A percentile compares a stretch with the other conserved stretches of the same genome.
Conservation (phyloP, 2,888 invertebrate genomes). For the Pachliopta kotzebuea region DNA sequence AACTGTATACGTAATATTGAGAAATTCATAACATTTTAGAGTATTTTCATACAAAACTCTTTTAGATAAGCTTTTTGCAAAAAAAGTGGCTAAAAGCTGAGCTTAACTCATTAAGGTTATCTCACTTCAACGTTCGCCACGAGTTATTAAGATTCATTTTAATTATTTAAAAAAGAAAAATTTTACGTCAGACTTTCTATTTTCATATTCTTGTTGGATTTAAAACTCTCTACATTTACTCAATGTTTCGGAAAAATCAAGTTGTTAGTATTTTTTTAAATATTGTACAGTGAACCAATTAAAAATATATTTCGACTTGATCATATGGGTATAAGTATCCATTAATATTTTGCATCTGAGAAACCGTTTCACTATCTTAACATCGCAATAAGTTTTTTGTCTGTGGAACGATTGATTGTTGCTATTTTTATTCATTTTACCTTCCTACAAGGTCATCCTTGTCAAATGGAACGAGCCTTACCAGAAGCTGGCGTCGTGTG, state of each 20-base stretch:
- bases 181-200: conserved; percentile 1
- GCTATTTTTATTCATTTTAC: neutral
- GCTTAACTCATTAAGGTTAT: conserved; percentile 13
- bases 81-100: neutral
- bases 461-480: conserved; percentile 99
- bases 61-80: neutral
- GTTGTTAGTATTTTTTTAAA: too few relatives aligned
- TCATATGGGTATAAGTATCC: too few relatives aligned
- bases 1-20: too few relatives aligned
- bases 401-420: neutral
- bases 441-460: conserved; percentile 87
- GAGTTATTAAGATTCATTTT: conserved; percentile 13
- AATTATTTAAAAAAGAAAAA: conserved; percentile 17
- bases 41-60: neutral
- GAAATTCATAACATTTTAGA: too few relatives aligned
- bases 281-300: too few relatives aligned
- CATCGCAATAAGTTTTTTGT: too few relatives aligned
- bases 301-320: too few relatives aligned
- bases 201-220: conserved; percentile 5
- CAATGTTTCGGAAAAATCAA: too few relatives aligned
- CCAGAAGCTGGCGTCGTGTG: conserved; percentile 98
- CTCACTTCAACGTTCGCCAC: neutral
- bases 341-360: too few relatives aligned
- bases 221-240: neutral
- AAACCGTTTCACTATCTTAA: too few relatives aligned